Percentiles rank a stretch among this genome's conserved stretches.
Evolutionary conservation across 1,140 invertebrate species (phyloP).

Genomic region (Drosophila lini): DNA sequence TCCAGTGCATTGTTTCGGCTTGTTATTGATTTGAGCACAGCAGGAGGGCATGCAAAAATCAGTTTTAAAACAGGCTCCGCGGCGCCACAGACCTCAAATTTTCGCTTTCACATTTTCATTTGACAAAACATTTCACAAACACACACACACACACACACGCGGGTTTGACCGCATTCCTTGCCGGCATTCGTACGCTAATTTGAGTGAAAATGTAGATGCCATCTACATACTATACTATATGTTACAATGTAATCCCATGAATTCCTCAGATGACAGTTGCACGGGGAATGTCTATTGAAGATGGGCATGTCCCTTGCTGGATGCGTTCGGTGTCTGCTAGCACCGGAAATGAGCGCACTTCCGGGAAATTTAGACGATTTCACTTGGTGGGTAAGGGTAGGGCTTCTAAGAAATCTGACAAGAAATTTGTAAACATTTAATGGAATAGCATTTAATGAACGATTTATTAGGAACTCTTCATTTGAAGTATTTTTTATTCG

Average conservation of each 20-base stretch:
- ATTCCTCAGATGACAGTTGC: conserved; percentile 41
- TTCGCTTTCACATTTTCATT: conserved; percentile 45
- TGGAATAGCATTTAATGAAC: not conserved
- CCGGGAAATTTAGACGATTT: conserved; percentile 3
- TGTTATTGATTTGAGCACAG: conserved; percentile 49
- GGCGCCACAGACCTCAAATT: conserved; percentile 37
- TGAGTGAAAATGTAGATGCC: conserved; percentile 45
- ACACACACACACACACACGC: not conserved
- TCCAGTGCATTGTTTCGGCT: conserved; percentile 7
- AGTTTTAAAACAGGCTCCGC: conserved; percentile 37
- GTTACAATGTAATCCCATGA: conserved; percentile 30
- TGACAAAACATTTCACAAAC: conserved; percentile 40
- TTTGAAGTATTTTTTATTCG: not conserved
- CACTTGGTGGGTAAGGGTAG: not conserved
- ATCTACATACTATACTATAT: conserved; percentile 15
- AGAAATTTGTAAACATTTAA: conserved; percentile 2
- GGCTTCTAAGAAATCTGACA: not conserved
- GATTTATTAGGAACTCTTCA: not conserved
- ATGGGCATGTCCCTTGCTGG: not conserved
- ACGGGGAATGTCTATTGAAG: conserved; percentile 5
- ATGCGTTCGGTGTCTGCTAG: not conserved
- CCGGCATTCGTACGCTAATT: conserved; percentile 52
- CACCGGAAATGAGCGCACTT: not conserved
- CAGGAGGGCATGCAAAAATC: conserved; percentile 17
- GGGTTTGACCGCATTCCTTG: conserved; percentile 25